These are phyloP conservation scores for Pionites leucogaster DNA, from an alignment of 2,113 vertebrate genomes.

Conservation along the genomic window DNA sequence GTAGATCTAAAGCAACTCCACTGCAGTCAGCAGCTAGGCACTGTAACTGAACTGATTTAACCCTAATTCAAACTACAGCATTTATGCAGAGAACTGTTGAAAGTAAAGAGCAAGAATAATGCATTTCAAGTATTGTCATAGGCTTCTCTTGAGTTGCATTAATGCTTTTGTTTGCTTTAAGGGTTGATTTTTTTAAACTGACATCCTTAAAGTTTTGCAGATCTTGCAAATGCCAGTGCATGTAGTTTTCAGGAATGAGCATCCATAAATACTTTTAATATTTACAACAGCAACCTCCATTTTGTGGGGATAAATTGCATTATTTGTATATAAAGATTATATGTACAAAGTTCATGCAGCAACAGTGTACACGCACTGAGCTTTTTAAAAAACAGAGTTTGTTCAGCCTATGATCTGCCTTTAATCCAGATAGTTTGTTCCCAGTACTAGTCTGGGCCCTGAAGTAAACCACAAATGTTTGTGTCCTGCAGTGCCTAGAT, in stretches of 20 bases:
- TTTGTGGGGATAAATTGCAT: background rate
- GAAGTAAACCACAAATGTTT: conserved; percentile 16
- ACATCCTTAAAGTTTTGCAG: background rate
- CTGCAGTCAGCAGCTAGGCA: conserved; percentile 4
- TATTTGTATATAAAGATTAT: background rate
- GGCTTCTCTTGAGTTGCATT: background rate
- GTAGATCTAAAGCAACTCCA: conserved; percentile 21
- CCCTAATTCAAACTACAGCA: background rate
- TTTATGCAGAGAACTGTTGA: conserved; percentile 2
- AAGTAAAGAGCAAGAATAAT: background rate
- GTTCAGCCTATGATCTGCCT: background rate
- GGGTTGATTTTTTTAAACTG: background rate
- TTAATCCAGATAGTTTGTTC: background rate
- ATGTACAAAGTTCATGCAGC: background rate
- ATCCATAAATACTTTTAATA: background rate
- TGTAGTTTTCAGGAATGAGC: background rate
- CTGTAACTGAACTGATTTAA: conserved; percentile 37
- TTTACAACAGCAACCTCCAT: background rate
- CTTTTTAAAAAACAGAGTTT: background rate
- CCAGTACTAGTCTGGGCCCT: background rate
- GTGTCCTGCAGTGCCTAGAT: conserved; percentile 18
- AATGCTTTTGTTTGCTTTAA: conserved; percentile 9
- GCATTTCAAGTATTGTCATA: background rate
- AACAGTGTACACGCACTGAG: background rate
- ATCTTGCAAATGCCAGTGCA: background rate